Evolutionary conservation across 1,140 invertebrate species (phyloP), one percentile per base, ranked within the genome.

Genomic region (Copidosoma floridanum): DNA sequence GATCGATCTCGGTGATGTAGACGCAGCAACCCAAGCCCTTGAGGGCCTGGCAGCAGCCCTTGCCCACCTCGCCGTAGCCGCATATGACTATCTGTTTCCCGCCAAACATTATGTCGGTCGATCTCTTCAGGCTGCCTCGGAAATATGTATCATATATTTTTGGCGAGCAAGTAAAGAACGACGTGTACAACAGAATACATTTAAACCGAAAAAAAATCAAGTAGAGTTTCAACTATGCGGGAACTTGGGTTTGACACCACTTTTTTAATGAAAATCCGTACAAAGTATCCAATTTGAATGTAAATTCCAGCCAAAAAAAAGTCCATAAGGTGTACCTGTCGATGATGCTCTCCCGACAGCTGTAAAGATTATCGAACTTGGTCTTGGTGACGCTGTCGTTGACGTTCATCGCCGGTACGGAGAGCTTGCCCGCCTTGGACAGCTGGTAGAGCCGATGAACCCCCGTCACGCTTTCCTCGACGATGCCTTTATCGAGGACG

Each of bases 321-420:
- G n/a, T n/a, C n/a, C n/a, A n/a, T n/a, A 10, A 10, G 16, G 10
- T 84, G 85, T 81, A 95, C 92, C 93, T 90, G 78, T 94, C 92
- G 68, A 94, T 85, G 68, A 94, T 91, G 54, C 89, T 91, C 80
- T 94, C 92, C 26, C 91, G 84, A 78, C 94, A 97, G 66, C 91
- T 93, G 76, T 97, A 97, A 21, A 97, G 82, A 81, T 96, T 98
- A 76, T 99, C 96, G 78, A 97, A 98, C 83, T 98, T 98, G n/a
- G 94, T 98, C 85, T 99, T 99, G 0, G 95, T 98, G 8, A 99
- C 95, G 21, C 94, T 97, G 81, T 98, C 96, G 75, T 98, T 98
- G 27, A 99, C 95, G 81, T 99, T 99, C 94, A 99, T 98, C 2
- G 97, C 96, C 2, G 96, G 96, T n/a, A 98, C 94, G 14, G 90